Base-by-base conservation (phyloP, 2,113 vertebrate genomes). In the Lophochroa leadbeateri region DNA sequence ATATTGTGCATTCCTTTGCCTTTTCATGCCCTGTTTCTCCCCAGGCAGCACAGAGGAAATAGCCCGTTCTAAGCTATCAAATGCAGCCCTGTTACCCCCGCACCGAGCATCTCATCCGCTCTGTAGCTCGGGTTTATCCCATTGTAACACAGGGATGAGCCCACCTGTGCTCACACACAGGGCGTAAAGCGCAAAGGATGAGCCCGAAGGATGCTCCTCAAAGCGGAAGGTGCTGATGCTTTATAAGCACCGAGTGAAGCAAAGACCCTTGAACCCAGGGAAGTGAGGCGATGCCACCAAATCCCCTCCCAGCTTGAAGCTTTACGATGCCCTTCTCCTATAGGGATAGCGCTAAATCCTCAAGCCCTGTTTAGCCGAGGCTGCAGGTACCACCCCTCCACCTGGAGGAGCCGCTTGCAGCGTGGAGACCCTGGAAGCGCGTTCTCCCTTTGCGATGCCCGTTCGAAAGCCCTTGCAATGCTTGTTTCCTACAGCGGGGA, bases 401-500 rank as follows among this genome's bases (percentile, higher is more conserved):
- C 53, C 68, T 19, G 86, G 74, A 9, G n/a, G 1, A 67, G 67
- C 63, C 41, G 81, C 4, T 18, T 37, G 71, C 24, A 9, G 47
- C 5, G 13, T 6, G 43, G 79, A 94, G 87, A 87, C 39, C 16
- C 67, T 18, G 3, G 47, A 69, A 19, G 72, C 18, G 8, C 2
- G 2, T 9, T 28, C 69, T 55, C 37, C n/a, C 76, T 17, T 29
- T 17, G 2, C 68, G 63, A 41, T 61, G 83, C 43, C 75, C 6
- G 0, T 65, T 67, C 69, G 17, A 63, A 86, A 90, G 46, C 35
- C 0, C 78, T 94, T 85, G 13, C n/a, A 72, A 10, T 65, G 44
- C 94, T 92, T 92, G 55, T 94, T 87, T 84, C 96, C 97, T 96
- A 1, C 96, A 69, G 39, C 7, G 33, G 33, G 21, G 35, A 14